A percentile compares a stretch with the other conserved stretches of the same genome.
Conservation (phyloP, 2,888 invertebrate species). For the Mellilla xanthometata region DNA sequence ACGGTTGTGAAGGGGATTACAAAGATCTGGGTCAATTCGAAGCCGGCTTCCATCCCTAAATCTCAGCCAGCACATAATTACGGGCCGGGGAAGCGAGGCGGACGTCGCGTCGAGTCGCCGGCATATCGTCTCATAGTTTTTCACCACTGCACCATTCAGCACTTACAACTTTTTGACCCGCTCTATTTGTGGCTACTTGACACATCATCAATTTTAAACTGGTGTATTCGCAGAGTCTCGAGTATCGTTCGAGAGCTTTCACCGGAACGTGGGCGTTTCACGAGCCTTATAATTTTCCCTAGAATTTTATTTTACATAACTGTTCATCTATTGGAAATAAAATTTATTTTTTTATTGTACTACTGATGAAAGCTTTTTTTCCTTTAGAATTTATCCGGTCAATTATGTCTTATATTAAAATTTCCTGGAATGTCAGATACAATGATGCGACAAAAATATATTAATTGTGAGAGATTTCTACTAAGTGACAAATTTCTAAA, state of each 20-base stretch:
- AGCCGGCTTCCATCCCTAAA: constrained; percentile 54
- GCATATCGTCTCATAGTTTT: constrained; percentile 43
- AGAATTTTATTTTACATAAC: too few species aligned
- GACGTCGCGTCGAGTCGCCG: constrained; percentile 22
- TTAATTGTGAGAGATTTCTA: constrained; percentile 6
- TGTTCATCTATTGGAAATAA: too few species aligned
- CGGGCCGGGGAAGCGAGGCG: constrained; percentile 44
- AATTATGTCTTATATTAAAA: too few species aligned
- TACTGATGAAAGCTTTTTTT: too few species aligned
- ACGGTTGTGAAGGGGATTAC: constrained; percentile 47
- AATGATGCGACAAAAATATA: constrained; percentile 2
- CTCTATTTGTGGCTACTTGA: constrained; percentile 37
- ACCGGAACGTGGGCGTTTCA: too few species aligned
- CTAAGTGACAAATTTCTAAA: constrained; percentile 11
- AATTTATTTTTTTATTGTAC: too few species aligned
- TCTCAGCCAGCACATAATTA: constrained; percentile 63
- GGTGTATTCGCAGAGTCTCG: constrained; percentile 19
- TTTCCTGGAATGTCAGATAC: not conserved
- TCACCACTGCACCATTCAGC: constrained; percentile 26
- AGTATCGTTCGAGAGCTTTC: constrained; percentile 18
- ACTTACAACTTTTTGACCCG: constrained; percentile 56
- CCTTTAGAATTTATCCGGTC: too few species aligned
- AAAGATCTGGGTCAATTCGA: constrained; percentile 60
- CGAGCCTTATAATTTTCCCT: too few species aligned
- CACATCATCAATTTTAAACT: constrained; percentile 28